Evolutionary conservation across 1,140 invertebrate genomes (phyloP).

Genomic region (Bactericera cockerelli): DNA sequence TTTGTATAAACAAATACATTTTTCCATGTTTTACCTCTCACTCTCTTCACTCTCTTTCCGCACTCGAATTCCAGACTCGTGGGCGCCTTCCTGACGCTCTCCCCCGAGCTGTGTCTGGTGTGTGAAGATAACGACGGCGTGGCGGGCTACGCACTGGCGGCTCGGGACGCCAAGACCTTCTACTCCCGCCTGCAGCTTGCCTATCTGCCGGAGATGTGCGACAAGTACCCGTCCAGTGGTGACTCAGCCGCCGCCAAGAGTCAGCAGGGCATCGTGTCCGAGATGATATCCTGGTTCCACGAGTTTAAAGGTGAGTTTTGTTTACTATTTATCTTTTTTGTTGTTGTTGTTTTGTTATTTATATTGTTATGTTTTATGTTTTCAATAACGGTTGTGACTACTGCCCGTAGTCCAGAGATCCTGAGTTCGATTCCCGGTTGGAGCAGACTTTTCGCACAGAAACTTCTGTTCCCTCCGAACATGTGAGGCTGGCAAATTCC

Average conservation of each 20-base stretch:
- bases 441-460: too few species aligned
- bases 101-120: conserved; percentile 74
- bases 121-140: conserved; percentile 63
- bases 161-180: conserved; percentile 62
- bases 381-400: too few species aligned
- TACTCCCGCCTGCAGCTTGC: conserved; percentile 50
- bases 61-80: conserved; percentile 44
- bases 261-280: conserved; percentile 33
- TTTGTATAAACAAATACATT: too few species aligned
- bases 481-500: too few species aligned
- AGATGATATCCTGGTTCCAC: conserved; percentile 60
- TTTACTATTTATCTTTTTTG: too few species aligned
- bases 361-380: too few species aligned
- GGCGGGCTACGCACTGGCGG: conserved; percentile 72
- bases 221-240: conserved; percentile 52
- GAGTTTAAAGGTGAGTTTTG: conserved; percentile 33
- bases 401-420: too few species aligned
- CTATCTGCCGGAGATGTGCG: conserved; percentile 66
- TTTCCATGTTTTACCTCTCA: too few species aligned
- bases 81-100: conserved; percentile 61
- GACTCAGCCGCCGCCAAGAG: not conserved
- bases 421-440: too few species aligned
- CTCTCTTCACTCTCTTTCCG: too few species aligned
- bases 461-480: too few species aligned
- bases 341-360: too few species aligned